Conservation (phyloP, 1,140 invertebrate genomes). For the Hyphantria cunea region DNA sequence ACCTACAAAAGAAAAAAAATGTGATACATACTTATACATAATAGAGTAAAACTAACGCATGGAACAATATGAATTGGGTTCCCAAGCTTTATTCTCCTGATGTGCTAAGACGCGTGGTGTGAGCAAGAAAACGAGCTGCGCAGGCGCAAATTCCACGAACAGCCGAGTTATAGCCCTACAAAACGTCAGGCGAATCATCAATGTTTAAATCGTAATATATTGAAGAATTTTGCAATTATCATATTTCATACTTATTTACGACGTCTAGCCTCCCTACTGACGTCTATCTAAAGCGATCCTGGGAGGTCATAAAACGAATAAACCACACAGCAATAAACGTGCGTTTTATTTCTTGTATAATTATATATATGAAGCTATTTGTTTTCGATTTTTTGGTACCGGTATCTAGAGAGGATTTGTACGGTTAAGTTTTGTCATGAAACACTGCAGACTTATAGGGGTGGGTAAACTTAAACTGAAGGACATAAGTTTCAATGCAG, state of each 20-base stretch:
- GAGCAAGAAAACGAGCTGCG: constrained; percentile 42
- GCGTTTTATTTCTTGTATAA: constrained; percentile 69
- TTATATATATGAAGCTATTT: constrained; percentile 48
- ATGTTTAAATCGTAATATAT: constrained; percentile 81
- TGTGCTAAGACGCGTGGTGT: constrained; percentile 17
- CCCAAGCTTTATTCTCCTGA: background rate
- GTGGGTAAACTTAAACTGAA: constrained; percentile 40
- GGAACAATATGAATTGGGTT: background rate
- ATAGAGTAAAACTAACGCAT: background rate
- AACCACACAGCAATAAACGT: constrained; percentile 64
- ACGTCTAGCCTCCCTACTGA: constrained; percentile 74
- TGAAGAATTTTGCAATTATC: constrained; percentile 81
- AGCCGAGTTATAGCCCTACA: constrained; percentile 69
- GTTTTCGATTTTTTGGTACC: constrained; percentile 46
- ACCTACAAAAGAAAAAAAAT: too few relatives aligned
- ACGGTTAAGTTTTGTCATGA: constrained; percentile 12
- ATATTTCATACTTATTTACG: constrained; percentile 81
- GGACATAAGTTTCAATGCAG: constrained; percentile 14
- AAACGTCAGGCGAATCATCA: constrained; percentile 78
- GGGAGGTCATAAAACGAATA: constrained; percentile 71
- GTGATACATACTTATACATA: too few relatives aligned
- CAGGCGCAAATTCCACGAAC: constrained; percentile 58
- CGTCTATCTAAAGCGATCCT: constrained; percentile 67
- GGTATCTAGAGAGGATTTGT: constrained; percentile 37
- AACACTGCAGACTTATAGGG: constrained; percentile 25